Percentiles rank a stretch among this genome's conserved stretches.
These are phyloP conservation scores for Leucophenga maculata DNA, from an alignment of 2,888 invertebrate genomes.

Conservation along the genomic window DNA sequence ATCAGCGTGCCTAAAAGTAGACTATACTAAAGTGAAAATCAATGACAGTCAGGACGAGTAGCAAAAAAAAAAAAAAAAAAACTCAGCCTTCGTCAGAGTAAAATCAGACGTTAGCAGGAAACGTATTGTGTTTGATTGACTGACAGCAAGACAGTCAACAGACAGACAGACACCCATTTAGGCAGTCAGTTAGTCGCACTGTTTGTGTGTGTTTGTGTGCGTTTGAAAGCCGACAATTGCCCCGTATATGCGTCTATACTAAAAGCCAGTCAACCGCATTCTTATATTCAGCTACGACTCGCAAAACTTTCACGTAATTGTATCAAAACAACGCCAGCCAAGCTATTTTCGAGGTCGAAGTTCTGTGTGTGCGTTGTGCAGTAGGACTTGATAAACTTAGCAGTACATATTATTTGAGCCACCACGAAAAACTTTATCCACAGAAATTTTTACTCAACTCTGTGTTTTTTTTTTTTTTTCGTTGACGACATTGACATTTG, in stretches of 20 bases:
- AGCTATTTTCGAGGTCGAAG: neutral
- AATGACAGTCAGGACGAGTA: constrained; percentile 41
- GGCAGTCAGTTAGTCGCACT: neutral
- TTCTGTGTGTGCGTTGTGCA: neutral
- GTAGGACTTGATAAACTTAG: neutral
- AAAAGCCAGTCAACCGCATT: constrained; percentile 20
- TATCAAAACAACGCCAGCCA: constrained; percentile 17
- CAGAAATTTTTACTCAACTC: neutral
- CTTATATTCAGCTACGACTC: neutral
- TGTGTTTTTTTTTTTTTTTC: neutral
- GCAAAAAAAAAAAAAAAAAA: constrained; percentile 23
- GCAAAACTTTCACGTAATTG: constrained; percentile 23
- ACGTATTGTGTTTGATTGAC: constrained; percentile 20
- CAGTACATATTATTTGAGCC: neutral
- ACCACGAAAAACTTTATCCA: neutral
- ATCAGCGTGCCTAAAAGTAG: constrained; percentile 49
- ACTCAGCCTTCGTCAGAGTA: constrained; percentile 2
- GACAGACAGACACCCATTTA: constrained; percentile 3
- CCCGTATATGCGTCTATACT: neutral
- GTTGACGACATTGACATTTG: constrained; percentile 58
- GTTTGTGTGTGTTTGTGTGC: neutral
- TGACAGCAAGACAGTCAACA: constrained; percentile 10
- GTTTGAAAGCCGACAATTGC: constrained; percentile 18
- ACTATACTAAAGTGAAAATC: constrained; percentile 55
- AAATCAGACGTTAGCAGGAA: constrained; percentile 14